Conservation (phyloP, 2,797 vertebrate genomes). For the Coregonus sp. region DNA sequence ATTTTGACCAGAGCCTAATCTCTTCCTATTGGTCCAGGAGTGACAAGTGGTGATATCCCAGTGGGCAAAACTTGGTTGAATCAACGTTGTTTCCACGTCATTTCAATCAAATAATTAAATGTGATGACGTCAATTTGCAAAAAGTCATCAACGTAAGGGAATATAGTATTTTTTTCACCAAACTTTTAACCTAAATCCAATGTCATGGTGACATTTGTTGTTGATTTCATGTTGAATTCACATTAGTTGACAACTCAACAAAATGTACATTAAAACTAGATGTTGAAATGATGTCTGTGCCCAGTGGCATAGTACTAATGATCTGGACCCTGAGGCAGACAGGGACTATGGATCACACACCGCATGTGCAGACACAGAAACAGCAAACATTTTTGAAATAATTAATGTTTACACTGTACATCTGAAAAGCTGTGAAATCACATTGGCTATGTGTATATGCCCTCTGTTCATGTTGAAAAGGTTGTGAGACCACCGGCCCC, state of each 20-base stretch:
- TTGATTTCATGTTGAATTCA: no score
- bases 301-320: no score
- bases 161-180: neutral
- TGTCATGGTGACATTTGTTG: neutral
- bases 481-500: neutral
- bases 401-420: neutral
- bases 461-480: neutral
- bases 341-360: neutral
- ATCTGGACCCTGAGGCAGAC: no score
- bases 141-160: no score
- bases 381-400: neutral
- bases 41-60: neutral
- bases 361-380: no score
- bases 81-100: no score
- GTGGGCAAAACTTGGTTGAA: no score
- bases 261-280: neutral
- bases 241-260: no score
- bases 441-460: neutral
- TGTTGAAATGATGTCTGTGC: neutral
- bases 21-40: neutral
- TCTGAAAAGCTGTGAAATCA: neutral
- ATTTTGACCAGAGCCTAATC: neutral
- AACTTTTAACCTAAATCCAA: neutral
- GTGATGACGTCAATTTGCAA: no score
- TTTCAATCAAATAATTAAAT: no score